Percentiles rank a stretch among this genome's conserved stretches.
These are phyloP conservation scores for Scaptomyza montana DNA, from an alignment of 1,140 invertebrate genomes.

Conservation along the genomic window DNA sequence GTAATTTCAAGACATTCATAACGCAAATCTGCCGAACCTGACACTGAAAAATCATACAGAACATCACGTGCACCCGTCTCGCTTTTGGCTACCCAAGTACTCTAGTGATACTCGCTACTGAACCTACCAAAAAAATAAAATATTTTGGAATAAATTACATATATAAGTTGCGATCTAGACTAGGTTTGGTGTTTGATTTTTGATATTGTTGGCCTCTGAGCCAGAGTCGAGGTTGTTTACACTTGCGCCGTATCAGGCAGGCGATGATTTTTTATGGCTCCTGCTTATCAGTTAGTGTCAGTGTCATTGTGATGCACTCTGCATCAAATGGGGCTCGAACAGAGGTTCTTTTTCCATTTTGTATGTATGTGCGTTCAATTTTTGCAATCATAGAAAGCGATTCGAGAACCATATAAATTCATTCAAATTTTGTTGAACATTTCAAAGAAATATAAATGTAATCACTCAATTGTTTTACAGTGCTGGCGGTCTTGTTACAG, in stretches of 20 bases:
- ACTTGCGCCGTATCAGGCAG: conserved; percentile 49
- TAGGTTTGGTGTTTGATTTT: neutral
- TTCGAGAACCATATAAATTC: too few species aligned
- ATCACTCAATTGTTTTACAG: conserved; percentile 84
- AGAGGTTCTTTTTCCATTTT: conserved; percentile 10
- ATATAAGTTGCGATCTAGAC: neutral
- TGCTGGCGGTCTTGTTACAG: conserved; percentile 94
- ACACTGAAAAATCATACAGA: conserved; percentile 51
- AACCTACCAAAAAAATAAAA: conserved; percentile 40
- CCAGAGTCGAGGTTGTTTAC: conserved; percentile 66
- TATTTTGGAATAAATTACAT: too few species aligned
- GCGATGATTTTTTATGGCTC: conserved; percentile 53
- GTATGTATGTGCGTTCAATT: too few species aligned
- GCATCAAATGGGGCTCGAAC: conserved; percentile 65
- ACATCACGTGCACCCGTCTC: conserved; percentile 55
- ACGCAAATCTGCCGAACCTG: conserved; percentile 58
- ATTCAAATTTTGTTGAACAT: too few species aligned
- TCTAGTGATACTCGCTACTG: conserved; percentile 18
- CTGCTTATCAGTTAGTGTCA: conserved; percentile 61
- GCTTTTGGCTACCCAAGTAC: neutral
- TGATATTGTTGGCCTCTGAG: conserved; percentile 31
- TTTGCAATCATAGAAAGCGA: neutral
- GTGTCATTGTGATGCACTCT: conserved; percentile 66
- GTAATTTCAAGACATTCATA: conserved; percentile 10
- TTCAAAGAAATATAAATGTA: too few species aligned